Conservation (phyloP, 2,113 vertebrate species). For the Eurypyga helias region DNA sequence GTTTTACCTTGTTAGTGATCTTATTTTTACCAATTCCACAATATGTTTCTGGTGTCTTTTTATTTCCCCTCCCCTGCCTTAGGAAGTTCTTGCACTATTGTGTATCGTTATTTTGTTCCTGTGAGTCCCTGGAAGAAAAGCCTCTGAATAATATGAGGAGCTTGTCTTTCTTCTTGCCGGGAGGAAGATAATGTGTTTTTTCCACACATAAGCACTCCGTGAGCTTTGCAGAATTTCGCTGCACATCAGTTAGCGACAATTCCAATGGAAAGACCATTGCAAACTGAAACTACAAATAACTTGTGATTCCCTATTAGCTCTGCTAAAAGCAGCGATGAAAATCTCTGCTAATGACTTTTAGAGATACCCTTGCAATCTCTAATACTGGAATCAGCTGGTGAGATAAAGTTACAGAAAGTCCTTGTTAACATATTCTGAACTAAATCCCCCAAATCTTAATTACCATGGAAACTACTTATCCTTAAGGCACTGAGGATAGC, state of each 20-base stretch:
- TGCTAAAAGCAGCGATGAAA: not conserved
- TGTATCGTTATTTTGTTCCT: slow-evolving; percentile 16
- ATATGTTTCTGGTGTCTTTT: not conserved
- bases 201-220: not conserved
- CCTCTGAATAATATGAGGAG: not conserved
- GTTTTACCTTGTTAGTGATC: not conserved
- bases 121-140: not conserved
- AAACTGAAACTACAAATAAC: not conserved
- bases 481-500: not conserved
- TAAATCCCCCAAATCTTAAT: slow-evolving; percentile 5
- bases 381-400: not conserved
- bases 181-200: not conserved
- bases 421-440: not conserved
- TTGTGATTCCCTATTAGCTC: not conserved
- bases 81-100: not conserved
- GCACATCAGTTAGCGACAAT: not conserved
- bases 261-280: not conserved
- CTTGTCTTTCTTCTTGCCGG: not conserved
- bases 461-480: slow-evolving; percentile 48
- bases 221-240: not conserved
- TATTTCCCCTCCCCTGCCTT: not conserved
- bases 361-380: not conserved
- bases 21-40: not conserved
- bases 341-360: not conserved
- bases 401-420: not conserved